Conservation (phyloP, 2,113 vertebrate species). For the Pseudonaja textilis region DNA sequence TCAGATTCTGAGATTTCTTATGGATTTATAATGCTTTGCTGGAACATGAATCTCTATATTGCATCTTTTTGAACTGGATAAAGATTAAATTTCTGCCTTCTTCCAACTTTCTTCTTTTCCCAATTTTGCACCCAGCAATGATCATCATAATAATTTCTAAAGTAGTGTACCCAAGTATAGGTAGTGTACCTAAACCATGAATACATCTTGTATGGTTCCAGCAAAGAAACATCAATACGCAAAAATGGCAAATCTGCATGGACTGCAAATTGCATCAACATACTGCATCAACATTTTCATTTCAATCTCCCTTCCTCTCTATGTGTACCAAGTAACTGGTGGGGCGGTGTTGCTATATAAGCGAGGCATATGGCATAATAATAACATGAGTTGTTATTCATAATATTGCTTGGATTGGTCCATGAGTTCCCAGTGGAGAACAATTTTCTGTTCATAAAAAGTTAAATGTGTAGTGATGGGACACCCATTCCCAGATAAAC, state of each 20-base stretch:
- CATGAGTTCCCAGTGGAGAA: background rate
- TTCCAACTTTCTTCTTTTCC: background rate
- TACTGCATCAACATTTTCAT: background rate
- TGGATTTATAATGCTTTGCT: background rate
- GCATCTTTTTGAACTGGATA: conserved; percentile 1
- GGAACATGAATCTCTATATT: background rate
- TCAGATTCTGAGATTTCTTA: background rate
- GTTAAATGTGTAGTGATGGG: background rate
- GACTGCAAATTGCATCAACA: background rate
- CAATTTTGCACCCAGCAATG: background rate
- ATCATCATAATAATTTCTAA: background rate
- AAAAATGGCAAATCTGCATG: background rate
- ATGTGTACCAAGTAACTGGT: background rate
- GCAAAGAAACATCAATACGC: background rate
- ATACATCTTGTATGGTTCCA: background rate
- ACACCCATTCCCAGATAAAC: background rate
- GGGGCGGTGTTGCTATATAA: background rate
- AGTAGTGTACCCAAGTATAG: background rate
- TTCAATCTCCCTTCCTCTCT: background rate
- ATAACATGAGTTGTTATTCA: background rate
- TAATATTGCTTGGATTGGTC: background rate
- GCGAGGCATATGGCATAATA: background rate
- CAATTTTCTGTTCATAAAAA: background rate
- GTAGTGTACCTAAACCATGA: background rate
- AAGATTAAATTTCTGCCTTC: background rate